Base-by-base conservation (phyloP, 1,140 invertebrate genomes). In the Polypedilum pembai region DNA sequence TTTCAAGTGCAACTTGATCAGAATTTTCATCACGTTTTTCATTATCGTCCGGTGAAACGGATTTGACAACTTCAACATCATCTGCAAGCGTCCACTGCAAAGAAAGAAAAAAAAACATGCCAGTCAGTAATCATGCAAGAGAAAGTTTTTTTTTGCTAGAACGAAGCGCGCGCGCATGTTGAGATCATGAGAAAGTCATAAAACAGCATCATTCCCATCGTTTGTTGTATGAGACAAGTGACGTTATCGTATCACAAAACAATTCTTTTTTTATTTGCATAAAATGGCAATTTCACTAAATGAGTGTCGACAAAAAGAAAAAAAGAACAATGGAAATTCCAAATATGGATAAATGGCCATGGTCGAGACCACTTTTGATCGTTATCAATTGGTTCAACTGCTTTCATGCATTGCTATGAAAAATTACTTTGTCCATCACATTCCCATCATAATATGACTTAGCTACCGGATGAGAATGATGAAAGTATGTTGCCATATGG, bases 1-100 rank as follows among this genome's bases (percentile, higher is more conserved):
- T 87, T 77, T 91, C 89, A 76, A 90, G 81, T 1, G 89, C 88
- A 74, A 91, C 79, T 78, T 91, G 89, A 78, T 91, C 88, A 5
- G 86, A 83, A 63, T 86, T 76, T 77, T 85, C 86, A 74, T 87
- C 86, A 0, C 79, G 79, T 74, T 85, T 84, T 65, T 88, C 87
- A 17, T 85, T 84, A 74, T 82, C 81, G 56, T 82, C 81, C 21
- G 80, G 78, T 10, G 86, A 79, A 45, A 88, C 83, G 7, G 87
- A 85, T 79, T 89, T 87, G 2, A 88, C 86, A 7, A 89, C 87
- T 76, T 89, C 88, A 3, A 88, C 86, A 76, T 89, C 88, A 79
- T 89, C 87, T n/a, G 83, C 81, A 24, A 74, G 76, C 74, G 80
- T 79, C 79, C 84, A 80, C 86, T 87, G 80, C 66, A 78, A 74